Conservation (phyloP, 2,113 vertebrate species). For the Columbina picui region DNA sequence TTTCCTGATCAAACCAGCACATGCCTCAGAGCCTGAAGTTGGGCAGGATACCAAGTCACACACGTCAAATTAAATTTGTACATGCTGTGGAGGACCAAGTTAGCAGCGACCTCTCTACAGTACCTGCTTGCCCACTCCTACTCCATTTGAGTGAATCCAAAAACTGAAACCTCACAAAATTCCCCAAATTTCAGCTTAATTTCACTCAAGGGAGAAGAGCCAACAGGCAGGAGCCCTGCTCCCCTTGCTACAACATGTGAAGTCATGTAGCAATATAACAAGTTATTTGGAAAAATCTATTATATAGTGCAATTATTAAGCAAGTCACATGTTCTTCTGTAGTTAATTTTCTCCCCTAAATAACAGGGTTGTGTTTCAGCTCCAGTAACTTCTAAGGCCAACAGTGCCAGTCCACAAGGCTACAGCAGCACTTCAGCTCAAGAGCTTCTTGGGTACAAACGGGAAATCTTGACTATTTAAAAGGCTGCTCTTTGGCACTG, state of each 20-base stretch:
- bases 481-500: background rate
- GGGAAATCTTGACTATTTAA: background rate
- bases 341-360: background rate
- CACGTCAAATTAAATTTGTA: fast-evolving
- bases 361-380: background rate
- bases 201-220: background rate
- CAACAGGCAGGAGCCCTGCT: background rate
- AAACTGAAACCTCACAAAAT: background rate
- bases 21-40: fast-evolving
- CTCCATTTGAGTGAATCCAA: background rate
- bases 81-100: fast-evolving
- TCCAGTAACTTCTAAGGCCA: background rate
- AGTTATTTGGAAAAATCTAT: background rate
- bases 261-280: background rate
- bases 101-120: background rate
- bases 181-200: background rate
- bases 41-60: background rate
- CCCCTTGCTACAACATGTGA: background rate
- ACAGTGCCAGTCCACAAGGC: background rate
- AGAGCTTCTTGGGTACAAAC: background rate
- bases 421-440: background rate
- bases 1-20: background rate
- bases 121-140: background rate
- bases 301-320: background rate
- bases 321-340: background rate